Conservation (phyloP, 2,797 vertebrate species). For the Sitta carolinensis region DNA sequence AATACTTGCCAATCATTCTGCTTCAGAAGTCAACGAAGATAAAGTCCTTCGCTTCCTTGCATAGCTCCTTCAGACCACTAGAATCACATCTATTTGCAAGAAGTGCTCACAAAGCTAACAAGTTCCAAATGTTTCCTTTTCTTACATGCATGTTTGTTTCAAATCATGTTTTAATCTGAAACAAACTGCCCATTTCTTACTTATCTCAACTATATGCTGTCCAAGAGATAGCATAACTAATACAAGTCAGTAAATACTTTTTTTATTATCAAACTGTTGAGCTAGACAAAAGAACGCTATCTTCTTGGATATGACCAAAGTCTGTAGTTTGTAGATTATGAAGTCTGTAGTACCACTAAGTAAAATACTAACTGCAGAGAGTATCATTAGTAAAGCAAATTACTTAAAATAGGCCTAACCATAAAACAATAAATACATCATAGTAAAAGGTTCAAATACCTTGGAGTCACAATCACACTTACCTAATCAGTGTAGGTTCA, state of each 20-base stretch:
- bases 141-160: slow-evolving; percentile 70
- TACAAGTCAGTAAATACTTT: slow-evolving; percentile 29
- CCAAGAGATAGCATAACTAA: slow-evolving; percentile 48
- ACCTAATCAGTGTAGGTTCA: neutral
- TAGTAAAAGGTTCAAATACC: neutral
- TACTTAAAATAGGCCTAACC: neutral
- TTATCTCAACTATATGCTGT: slow-evolving; percentile 46
- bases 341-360: neutral
- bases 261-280: neutral
- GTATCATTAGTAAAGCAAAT: neutral
- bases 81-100: slow-evolving; percentile 58
- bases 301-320: neutral
- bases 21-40: slow-evolving; percentile 55
- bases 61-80: slow-evolving; percentile 49
- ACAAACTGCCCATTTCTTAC: slow-evolving; percentile 61
- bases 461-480: neutral
- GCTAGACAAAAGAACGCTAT: neutral
- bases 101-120: slow-evolving; percentile 63
- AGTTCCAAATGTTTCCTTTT: slow-evolving; percentile 75
- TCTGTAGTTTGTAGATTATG: neutral
- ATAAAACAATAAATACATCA: neutral
- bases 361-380: neutral
- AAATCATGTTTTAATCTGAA: slow-evolving; percentile 71
- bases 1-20: slow-evolving; percentile 60
- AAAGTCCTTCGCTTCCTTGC: slow-evolving; percentile 49